Base-by-base conservation (phyloP, 2,797 vertebrate genomes). In the Molossus molossus region DNA sequence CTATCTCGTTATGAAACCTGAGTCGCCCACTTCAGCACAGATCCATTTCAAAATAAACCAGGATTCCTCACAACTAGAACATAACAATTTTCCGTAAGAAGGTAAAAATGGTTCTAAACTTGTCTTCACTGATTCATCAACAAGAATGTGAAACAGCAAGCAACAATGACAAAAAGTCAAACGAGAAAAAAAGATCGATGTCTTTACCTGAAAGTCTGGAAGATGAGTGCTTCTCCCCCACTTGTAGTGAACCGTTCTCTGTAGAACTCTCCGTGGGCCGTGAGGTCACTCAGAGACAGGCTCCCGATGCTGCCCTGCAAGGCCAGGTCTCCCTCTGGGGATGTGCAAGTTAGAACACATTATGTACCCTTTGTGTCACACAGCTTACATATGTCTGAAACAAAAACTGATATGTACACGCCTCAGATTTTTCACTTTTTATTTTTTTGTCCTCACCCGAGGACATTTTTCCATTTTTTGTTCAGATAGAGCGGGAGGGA, bases 221-320 rank as follows among this genome's bases (percentile, higher is more conserved):
- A 99, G 95, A 99, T 99, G 6, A 99, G 99, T 0, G 99, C 99
- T 62, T 99, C 99, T 92, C 99, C 99, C 70, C 99, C 99, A 25
- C 98, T 98, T 0, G 99, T 99, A 77, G 99, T 99, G 97, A 99
- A 99, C n/a, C 99, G 99, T 76, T 99, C 99, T 87, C 99, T 97
- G 98, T 99, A 99, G 87, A 99, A 98, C 79, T 99, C 99, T 29
- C 99, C 99, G 0, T 99, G 99, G 18, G 99, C 98, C 1, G 99
- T 99, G 50, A 99, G 98, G 96, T 99, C 99, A 96, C 99, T 99
- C 77, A 99, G 97, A 60, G 99, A 99, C 95, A 99, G 97, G 97
- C 99, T 99, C 87, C 99, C 99, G 55, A 99, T 98, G 97, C 99
- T 99, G 37, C 99, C 99, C 87, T 99, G 99, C 90, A 99, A 95